phyloP scores from a whole-genome alignment of 2,797 vertebrate species.

The Pachyuromys duprasi region DNA sequence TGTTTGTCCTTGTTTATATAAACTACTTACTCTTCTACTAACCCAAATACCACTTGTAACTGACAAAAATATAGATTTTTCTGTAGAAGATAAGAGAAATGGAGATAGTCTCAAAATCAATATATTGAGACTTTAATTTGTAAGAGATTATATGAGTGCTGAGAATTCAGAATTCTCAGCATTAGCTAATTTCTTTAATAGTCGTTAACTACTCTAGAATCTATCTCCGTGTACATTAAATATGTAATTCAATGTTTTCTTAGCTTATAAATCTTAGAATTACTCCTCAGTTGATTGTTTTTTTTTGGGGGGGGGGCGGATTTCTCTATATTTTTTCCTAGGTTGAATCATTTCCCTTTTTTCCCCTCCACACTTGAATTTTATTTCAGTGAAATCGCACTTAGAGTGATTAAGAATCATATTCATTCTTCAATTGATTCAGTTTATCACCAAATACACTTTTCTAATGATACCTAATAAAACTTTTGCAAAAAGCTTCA shows the following conservation, averaged over 20 bases:
- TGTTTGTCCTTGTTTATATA: neutral
- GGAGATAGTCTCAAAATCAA: neutral
- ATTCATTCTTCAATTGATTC: constrained; percentile 55
- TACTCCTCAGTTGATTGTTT: neutral
- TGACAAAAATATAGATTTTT: neutral
- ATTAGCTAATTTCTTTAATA: constrained; percentile 15
- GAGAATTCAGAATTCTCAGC: neutral
- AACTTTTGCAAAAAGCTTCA: constrained; percentile 50
- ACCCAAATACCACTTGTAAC: neutral
- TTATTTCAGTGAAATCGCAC: constrained; percentile 29
- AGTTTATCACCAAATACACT: constrained; percentile 34
- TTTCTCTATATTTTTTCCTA: neutral
- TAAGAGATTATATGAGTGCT: constrained; percentile 35
- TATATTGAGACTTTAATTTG: constrained; percentile 14
- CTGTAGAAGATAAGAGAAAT: neutral
- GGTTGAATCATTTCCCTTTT: neutral
- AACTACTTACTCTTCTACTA: neutral
- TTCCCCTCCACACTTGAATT: neutral
- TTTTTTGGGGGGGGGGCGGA: too few relatives aligned
- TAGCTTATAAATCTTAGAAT: constrained; percentile 17
- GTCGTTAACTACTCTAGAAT: neutral
- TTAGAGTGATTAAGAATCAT: constrained; percentile 31
- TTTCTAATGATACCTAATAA: constrained; percentile 67
- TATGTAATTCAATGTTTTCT: constrained; percentile 1
- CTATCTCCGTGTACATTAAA: neutral